Base-by-base conservation (phyloP, 2,888 invertebrate genomes). In the Caenorhabditis sp. region DNA sequence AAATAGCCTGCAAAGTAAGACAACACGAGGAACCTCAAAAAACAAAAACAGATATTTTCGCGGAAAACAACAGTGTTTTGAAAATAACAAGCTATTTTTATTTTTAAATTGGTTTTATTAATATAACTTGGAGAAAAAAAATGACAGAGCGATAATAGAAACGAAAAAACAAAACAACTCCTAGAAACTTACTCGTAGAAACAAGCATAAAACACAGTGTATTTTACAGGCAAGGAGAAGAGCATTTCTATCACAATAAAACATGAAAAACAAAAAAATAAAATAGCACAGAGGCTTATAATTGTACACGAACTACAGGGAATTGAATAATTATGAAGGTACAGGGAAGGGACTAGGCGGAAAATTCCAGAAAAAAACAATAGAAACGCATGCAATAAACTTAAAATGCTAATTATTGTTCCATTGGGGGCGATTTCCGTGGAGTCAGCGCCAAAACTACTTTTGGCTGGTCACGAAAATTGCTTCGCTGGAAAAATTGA, bases 391-490 rank as follows among this genome's bases (percentile, higher is more conserved):
- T 17, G 56, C 21, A 56, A 26, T 56, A 23, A 26, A 56, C 26
- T 17, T n/a, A 7, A 10, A 7, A 10, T 26, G 25, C 4, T 52
- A 17, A 52, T 58, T 4, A 49, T 59, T 59, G 64, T 61, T 73
- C 66, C 20, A 21, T 27, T 4, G 54, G 25, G 1, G 59, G 54
- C 1, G 63, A 49, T 59, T 74, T 74, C 2, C 70, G 63, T 1
- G 74, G 74, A n/a, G 65, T 74, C 53, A 74, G 36, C 14, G 61
- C 70, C 14, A 74, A 54, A 25, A 74, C 38, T 17, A 74, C 67
- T 49, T 74, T 74, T 17, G 69, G 69, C 26, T 74, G 74, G 59
- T 74, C 67, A 14, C 69, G 67, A 58, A 74, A 74, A 26, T 57
- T 64, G 67, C 65, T 70, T 1, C 70, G 31, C 26, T 63, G 61